phyloP scores from a whole-genome alignment of 1,140 invertebrate genomes.

The Dinoponera quadriceps region DNA sequence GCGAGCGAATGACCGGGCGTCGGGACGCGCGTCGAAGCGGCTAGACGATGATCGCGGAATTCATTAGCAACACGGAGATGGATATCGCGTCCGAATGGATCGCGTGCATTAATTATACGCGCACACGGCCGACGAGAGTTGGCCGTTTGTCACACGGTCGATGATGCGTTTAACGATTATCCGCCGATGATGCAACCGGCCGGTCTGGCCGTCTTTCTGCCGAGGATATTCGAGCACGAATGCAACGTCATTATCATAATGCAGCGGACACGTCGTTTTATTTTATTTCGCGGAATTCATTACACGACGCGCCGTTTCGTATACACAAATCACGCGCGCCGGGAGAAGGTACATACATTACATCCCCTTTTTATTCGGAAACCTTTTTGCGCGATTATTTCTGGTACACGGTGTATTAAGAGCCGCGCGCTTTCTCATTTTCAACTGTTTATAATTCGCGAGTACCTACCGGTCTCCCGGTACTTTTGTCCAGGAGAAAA shows the following conservation, averaged over 20 bases:
- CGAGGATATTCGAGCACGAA: conserved; percentile 11
- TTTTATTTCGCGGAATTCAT: conserved; percentile 14
- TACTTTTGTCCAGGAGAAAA: no score
- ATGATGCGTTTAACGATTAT: conserved; percentile 63
- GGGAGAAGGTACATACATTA: neutral
- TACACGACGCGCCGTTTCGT: conserved; percentile 7
- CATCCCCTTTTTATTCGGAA: neutral
- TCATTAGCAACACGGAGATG: conserved; percentile 58
- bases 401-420: neutral
- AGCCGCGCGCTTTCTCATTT: no score
- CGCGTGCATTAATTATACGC: conserved; percentile 65
- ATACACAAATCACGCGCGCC: neutral
- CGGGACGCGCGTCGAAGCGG: conserved; percentile 38
- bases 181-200: conserved; percentile 42
- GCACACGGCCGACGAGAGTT: conserved; percentile 42
- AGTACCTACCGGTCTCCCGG: no score
- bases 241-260: conserved; percentile 37
- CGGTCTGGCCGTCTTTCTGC: conserved; percentile 14
- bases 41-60: conserved; percentile 61
- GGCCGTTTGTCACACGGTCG: conserved; percentile 62
- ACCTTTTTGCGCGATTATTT: neutral
- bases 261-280: conserved; percentile 27
- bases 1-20: neutral
- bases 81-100: conserved; percentile 64
- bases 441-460: no score